phyloP scores from a whole-genome alignment of 2,888 invertebrate species.

The Lymantria monacha region DNA sequence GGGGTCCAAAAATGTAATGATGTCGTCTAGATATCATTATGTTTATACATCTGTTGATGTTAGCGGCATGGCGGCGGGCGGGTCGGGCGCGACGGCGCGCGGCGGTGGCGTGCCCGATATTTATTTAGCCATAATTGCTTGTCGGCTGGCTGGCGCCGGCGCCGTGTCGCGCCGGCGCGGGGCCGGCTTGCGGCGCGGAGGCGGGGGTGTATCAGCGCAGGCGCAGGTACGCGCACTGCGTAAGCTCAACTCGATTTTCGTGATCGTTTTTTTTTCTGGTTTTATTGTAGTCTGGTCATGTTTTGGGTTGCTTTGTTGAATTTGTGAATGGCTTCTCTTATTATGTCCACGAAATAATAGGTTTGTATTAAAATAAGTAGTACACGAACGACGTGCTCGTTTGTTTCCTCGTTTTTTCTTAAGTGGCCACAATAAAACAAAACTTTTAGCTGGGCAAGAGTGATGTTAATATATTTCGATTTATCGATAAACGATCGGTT shows the following conservation, averaged over 20 bases:
- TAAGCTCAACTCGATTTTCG: constrained; percentile 74
- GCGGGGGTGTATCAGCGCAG: constrained; percentile 40
- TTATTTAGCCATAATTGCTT: constrained; percentile 82
- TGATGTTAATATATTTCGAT: too few relatives aligned
- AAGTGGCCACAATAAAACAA: constrained; percentile 10
- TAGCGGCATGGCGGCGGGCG: constrained; percentile 60
- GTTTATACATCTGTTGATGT: constrained; percentile 70
- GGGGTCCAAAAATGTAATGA: constrained; percentile 63
- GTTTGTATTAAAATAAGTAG: constrained; percentile 42
- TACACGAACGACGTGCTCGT: constrained; percentile 3
- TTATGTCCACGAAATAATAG: constrained; percentile 45
- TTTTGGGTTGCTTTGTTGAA: constrained; percentile 73
- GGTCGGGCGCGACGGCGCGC: constrained; percentile 29
- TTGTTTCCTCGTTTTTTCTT: too few relatives aligned
- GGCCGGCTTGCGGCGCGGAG: constrained; percentile 25
- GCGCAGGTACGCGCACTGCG: constrained; percentile 70
- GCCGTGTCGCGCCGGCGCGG: constrained; percentile 66
- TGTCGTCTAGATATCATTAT: constrained; percentile 68
- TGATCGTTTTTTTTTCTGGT: constrained; percentile 66
- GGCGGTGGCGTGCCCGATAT: constrained; percentile 77
- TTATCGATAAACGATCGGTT: constrained; percentile 3
- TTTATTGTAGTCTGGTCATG: constrained; percentile 70
- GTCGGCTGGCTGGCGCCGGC: constrained; percentile 80
- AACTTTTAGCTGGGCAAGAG: neutral
- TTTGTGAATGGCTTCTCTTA: constrained; percentile 69